Evolutionary conservation across 1,140 invertebrate genomes (phyloP).

Genomic region (Polypedilum vanderplanki): DNA sequence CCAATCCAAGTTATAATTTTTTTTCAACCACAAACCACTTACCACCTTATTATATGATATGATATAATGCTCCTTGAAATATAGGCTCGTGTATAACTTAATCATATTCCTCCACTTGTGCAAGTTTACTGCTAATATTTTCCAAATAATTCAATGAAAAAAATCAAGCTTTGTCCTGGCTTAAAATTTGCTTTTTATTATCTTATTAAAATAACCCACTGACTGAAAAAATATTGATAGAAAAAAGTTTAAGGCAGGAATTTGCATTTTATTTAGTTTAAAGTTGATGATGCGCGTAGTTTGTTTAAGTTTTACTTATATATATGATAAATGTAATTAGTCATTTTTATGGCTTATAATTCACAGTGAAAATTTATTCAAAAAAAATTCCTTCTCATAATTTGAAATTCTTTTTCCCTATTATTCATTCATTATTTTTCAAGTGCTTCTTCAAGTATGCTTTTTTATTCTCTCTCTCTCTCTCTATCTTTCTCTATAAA

Average conservation of each 20-base stretch:
- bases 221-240: neutral
- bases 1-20: slow-evolving; percentile 22
- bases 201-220: neutral
- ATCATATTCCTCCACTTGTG: neutral
- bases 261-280: neutral
- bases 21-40: neutral
- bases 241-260: neutral
- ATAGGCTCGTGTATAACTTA: slow-evolving; percentile 19
- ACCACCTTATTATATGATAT: neutral
- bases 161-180: neutral
- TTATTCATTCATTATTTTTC: too few species aligned
- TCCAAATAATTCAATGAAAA: neutral
- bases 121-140: neutral
- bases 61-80: neutral
- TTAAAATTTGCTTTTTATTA: slow-evolving; percentile 23
- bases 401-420: too few species aligned
- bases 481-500: too few species aligned
- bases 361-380: neutral
- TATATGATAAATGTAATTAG: neutral
- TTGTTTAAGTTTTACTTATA: slow-evolving; percentile 1
- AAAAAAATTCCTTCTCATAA: too few species aligned
- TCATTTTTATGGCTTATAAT: slow-evolving; percentile 5
- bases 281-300: neutral
- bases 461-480: too few species aligned
- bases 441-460: too few species aligned